Evolutionary conservation across 2,797 vertebrate genomes (phyloP).

Genomic region (Fistularia commersonii): DNA sequence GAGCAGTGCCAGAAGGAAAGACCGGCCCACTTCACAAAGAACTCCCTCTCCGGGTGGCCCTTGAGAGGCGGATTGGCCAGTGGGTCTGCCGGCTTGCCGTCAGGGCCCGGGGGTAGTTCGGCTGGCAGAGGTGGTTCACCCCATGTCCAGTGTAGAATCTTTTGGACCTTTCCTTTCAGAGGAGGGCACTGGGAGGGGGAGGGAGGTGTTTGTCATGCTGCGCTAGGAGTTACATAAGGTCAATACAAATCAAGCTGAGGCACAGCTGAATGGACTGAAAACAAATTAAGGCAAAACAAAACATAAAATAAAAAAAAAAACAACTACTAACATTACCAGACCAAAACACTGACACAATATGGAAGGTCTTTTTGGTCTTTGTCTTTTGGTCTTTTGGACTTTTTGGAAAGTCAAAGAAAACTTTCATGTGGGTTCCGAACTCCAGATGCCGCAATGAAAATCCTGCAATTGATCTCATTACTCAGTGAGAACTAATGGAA

Average conservation of each 20-base stretch:
- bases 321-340: too few relatives aligned
- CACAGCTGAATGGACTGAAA: too few relatives aligned
- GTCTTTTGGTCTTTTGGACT: background rate
- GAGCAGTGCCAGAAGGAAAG: conserved; percentile 99
- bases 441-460: too few relatives aligned
- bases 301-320: too few relatives aligned
- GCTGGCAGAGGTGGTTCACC: conserved; percentile 83
- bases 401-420: too few relatives aligned
- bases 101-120: conserved; percentile 39
- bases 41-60: conserved; percentile 90
- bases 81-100: conserved; percentile 67
- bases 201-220: background rate
- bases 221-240: background rate
- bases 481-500: too few relatives aligned
- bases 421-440: too few relatives aligned
- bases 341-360: background rate
- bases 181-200: conserved; percentile 84
- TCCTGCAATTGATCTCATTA: too few relatives aligned
- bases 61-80: conserved; percentile 80
- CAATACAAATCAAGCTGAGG: too few relatives aligned
- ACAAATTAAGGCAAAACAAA: too few relatives aligned
- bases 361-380: too few relatives aligned
- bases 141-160: conserved; percentile 95
- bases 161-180: conserved; percentile 94
- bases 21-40: conserved; percentile 96